These are phyloP conservation scores for Leptestheria dahalacensis DNA, from an alignment of 1,140 invertebrate species.

Conservation along the genomic window DNA sequence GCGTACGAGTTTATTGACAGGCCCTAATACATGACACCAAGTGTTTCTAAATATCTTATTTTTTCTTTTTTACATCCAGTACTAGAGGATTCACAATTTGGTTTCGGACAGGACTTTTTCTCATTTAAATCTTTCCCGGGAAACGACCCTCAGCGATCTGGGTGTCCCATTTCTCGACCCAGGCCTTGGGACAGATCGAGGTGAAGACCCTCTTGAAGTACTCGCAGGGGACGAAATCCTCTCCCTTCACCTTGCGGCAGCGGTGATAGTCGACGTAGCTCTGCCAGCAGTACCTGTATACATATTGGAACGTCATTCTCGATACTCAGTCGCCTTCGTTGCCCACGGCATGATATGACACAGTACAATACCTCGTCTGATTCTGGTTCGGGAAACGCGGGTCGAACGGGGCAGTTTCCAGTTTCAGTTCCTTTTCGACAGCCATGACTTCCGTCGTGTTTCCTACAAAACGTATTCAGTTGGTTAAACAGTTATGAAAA, in stretches of 20 bases:
- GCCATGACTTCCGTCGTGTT: neutral
- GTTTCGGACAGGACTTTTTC: neutral
- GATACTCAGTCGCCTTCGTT: too few relatives aligned
- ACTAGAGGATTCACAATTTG: neutral
- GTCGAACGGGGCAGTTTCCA: slow-evolving; percentile 76
- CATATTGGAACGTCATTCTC: too few relatives aligned
- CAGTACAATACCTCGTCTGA: slow-evolving; percentile 53
- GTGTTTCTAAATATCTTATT: too few relatives aligned
- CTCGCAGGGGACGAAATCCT: slow-evolving; percentile 74
- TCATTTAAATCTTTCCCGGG: slow-evolving; percentile 42
- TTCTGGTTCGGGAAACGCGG: slow-evolving; percentile 92
- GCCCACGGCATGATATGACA: neutral
- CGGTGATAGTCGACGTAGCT: slow-evolving; percentile 86
- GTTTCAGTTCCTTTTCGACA: neutral
- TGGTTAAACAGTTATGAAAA: neutral
- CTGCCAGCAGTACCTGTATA: slow-evolving; percentile 71
- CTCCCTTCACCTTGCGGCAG: slow-evolving; percentile 78
- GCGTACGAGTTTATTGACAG: too few relatives aligned
- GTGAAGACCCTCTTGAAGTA: slow-evolving; percentile 83
- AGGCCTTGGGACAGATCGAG: slow-evolving; percentile 71
- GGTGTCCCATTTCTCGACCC: slow-evolving; percentile 84
- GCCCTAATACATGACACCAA: too few relatives aligned
- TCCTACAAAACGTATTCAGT: neutral
- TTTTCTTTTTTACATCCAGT: neutral
- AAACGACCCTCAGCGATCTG: slow-evolving; percentile 71